phyloP scores from a whole-genome alignment of 2,113 vertebrate species.

The Corythoichthys haematopterus region DNA sequence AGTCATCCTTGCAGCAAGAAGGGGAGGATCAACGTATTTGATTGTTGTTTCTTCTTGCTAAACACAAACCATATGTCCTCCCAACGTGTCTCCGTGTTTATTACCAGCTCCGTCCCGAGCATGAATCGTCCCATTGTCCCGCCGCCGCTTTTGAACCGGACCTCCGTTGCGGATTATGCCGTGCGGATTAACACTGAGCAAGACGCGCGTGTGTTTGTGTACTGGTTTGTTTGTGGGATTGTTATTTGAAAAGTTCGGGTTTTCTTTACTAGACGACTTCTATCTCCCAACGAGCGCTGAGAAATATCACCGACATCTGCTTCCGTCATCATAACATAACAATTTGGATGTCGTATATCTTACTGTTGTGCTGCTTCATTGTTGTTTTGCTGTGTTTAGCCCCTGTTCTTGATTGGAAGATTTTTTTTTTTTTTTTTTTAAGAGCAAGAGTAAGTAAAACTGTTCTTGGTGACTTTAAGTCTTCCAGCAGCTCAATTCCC shows the following conservation, averaged over 20 bases:
- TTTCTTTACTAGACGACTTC: neutral
- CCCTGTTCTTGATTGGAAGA: conserved; percentile 10
- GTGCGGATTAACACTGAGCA: conserved; percentile 29
- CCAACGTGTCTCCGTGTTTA: conserved; percentile 61
- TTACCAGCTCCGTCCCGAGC: conserved; percentile 49
- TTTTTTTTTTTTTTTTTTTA: conserved; percentile 15
- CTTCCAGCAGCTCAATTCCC: too few species aligned
- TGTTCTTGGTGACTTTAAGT: too few species aligned
- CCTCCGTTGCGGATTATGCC: conserved; percentile 39
- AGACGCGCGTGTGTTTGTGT: conserved; percentile 1
- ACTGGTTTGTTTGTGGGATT: conserved; percentile 28
- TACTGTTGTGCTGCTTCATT: neutral
- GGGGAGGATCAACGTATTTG: conserved; percentile 64
- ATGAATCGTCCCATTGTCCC: conserved; percentile 72
- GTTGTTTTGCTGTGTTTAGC: neutral
- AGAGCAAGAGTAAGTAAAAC: neutral
- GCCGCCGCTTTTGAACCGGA: conserved; percentile 52
- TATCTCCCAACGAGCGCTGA: conserved; percentile 1
- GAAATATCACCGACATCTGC: neutral
- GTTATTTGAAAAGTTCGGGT: too few species aligned
- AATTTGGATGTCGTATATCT: conserved; percentile 7
- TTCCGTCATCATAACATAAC: conserved; percentile 2
- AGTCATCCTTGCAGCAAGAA: conserved; percentile 66
- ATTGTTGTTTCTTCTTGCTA: conserved; percentile 68
- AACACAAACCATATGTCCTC: conserved; percentile 73